These are phyloP conservation scores for Esox niger DNA, from an alignment of 2,113 vertebrate genomes.

Conservation along the genomic window DNA sequence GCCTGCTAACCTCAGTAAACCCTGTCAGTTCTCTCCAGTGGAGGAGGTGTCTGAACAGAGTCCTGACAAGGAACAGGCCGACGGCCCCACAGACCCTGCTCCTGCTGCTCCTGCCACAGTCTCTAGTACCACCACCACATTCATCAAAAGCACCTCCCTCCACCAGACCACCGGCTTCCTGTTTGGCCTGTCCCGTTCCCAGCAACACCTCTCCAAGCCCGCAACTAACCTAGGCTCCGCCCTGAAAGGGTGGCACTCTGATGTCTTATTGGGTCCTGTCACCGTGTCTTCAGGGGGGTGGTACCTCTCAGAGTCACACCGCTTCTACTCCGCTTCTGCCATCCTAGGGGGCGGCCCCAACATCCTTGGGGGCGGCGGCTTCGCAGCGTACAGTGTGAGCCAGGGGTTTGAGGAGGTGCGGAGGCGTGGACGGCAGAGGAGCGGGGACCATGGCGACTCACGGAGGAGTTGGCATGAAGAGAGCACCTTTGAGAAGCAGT, in stretches of 20 bases:
- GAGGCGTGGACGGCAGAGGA: constrained; percentile 78
- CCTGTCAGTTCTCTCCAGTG: constrained; percentile 90
- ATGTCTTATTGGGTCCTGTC: constrained; percentile 83
- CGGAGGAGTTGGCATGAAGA: constrained; percentile 95
- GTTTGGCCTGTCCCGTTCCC: constrained; percentile 83
- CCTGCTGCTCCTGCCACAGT: constrained; percentile 16
- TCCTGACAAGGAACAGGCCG: constrained; percentile 78
- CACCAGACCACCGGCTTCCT: constrained; percentile 67
- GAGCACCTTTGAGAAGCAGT: constrained; percentile 95
- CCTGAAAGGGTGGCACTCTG: constrained; percentile 93
- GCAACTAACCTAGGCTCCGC: constrained; percentile 63
- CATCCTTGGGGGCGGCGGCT: constrained; percentile 59
- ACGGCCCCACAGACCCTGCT: constrained; percentile 14
- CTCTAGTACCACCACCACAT: constrained; percentile 47
- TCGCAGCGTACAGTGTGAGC: constrained; percentile 76
- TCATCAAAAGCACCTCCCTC: constrained; percentile 14
- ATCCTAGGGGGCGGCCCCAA: constrained; percentile 76
- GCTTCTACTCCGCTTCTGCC: constrained; percentile 83
- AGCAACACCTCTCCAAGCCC: constrained; percentile 82
- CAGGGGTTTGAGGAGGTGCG: constrained; percentile 74
- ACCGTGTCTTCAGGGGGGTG: constrained; percentile 78
- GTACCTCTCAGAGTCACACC: constrained; percentile 85
- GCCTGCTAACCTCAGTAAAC: constrained; percentile 69
- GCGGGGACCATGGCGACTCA: constrained; percentile 78
- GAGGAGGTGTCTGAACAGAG: constrained; percentile 87